Evolutionary conservation across 2,113 vertebrate genomes (phyloP).

Genomic region (Edolisoma coerulescens): DNA sequence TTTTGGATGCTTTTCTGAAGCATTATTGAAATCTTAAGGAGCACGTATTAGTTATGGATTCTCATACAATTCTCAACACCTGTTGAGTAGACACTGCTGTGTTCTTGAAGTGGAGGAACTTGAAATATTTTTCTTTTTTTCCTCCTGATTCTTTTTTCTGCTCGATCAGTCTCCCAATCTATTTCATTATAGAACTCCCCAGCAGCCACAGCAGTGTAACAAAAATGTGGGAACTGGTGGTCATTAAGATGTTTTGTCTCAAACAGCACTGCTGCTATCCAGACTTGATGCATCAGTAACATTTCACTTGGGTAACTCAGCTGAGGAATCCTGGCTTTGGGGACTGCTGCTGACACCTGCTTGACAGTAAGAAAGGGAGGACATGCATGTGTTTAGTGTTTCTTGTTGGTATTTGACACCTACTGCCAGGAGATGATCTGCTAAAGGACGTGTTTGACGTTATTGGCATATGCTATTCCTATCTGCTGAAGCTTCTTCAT

Average conservation of each 20-base stretch:
- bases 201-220: background rate
- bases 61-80: background rate
- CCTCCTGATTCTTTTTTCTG: background rate
- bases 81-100: background rate
- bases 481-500: background rate
- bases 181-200: background rate
- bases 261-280: background rate
- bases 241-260: background rate
- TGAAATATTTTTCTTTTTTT: background rate
- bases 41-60: background rate
- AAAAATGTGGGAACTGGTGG: background rate
- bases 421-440: background rate
- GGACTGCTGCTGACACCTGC: background rate
- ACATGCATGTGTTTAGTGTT: rapidly evolving
- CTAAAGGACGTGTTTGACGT: background rate
- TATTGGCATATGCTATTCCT: background rate
- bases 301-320: background rate
- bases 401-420: background rate
- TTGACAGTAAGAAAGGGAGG: background rate
- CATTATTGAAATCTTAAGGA: background rate
- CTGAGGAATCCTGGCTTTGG: background rate
- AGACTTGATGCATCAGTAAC: background rate
- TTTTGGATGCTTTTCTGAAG: background rate
- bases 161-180: background rate
- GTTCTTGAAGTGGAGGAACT: background rate